A percentile compares a stretch with the other conserved stretches of the same genome.
Evolutionary conservation across 2,113 vertebrate species (phyloP).

Genomic region (Colius striatus): DNA sequence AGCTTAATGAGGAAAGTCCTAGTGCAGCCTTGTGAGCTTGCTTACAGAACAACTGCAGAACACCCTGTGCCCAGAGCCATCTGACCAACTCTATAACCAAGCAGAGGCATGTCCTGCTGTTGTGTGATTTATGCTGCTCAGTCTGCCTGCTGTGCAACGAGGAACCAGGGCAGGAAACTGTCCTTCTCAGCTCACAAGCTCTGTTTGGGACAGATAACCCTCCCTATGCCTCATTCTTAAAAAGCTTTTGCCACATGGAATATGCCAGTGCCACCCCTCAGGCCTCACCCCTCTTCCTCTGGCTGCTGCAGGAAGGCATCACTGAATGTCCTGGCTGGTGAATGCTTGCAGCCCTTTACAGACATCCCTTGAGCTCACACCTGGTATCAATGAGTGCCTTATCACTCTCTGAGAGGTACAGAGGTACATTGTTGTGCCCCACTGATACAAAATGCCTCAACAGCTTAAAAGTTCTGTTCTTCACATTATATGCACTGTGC

Average conservation of each 20-base stretch:
- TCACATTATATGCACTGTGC: rapidly evolving
- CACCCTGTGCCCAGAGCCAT: neutral
- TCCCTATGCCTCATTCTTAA: neutral
- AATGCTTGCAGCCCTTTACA: neutral
- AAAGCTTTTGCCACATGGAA: neutral
- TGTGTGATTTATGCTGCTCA: neutral
- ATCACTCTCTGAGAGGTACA: rapidly evolving
- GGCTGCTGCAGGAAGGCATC: neutral
- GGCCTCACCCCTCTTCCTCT: neutral
- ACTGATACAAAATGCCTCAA: neutral
- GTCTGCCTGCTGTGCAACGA: rapidly evolving
- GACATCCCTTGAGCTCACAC: neutral
- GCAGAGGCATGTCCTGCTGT: neutral
- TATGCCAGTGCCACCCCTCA: neutral
- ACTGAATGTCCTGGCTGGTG: too few species aligned
- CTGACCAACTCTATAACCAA: neutral
- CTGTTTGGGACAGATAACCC: neutral
- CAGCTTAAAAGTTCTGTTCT: neutral
- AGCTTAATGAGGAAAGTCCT: neutral
- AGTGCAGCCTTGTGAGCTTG: neutral
- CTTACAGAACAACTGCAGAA: neutral
- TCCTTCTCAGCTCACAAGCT: neutral
- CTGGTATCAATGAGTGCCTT: neutral
- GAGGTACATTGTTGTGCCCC: neutral
- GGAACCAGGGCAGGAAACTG: neutral